Base-by-base conservation (phyloP, 1,140 invertebrate species). In the Drosophila kikkawai region DNA sequence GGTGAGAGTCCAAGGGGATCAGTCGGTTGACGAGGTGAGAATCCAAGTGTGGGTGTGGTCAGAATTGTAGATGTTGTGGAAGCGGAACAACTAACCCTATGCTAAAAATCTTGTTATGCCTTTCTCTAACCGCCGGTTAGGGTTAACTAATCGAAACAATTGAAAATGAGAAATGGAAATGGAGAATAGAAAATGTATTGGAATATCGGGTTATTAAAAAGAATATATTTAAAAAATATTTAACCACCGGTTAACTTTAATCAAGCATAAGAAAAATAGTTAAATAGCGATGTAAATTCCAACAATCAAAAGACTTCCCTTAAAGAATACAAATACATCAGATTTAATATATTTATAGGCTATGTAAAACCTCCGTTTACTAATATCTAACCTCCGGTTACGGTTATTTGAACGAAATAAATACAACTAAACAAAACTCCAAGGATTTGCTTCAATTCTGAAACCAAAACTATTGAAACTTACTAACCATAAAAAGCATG, bases 1-100 rank as follows among this genome's bases (percentile, higher is more conserved):
- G 77, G 93, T 93, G 68, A 77, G 80, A 48, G 36, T n/a, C 7
- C 13, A 12, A 22, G 26, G 53, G 53, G 53, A 56, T 39, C 53
- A 7, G 53, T 56, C 36, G 19, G 32, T 39, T 3, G 34, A 56
- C 19, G 53, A 56, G 53, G 53, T 56, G 53, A 56, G 53, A 56
- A 56, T 56, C 53, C 53, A 56, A 55, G 2, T 34, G 34, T 8
- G 34, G 51, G 51, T 15, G 17, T 12, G 26, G 48, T 55, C 13
- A 37, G 13, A 22, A 8, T 17, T 55, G 9, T 37, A 37, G 34
- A 55, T 55, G 37, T 37, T 55, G 51, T 55, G 34, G 34, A 9
- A 15, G 17, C 36, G 19, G 34, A 6, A 1, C n/a, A 34, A 56
- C 53, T 56, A 56, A 56, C 53, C 53, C 50, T 7, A 36, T 51